These are phyloP conservation scores for Xenopus petersii DNA, from an alignment of 2,797 vertebrate genomes.

Conservation along the genomic window DNA sequence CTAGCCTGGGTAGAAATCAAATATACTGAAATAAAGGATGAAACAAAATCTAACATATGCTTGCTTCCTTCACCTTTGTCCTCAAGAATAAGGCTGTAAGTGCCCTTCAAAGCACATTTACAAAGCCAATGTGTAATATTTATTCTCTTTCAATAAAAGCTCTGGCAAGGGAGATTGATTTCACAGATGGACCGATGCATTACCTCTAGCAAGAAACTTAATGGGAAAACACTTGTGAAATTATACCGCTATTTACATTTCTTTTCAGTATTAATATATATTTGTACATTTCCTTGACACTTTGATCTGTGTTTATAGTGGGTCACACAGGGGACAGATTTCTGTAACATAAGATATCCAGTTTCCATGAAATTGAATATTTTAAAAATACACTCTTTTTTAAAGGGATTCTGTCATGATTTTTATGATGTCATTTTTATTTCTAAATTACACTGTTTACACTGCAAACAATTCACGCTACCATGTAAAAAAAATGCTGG, in stretches of 20 bases:
- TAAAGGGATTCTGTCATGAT: no score
- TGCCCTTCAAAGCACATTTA: constrained; percentile 40
- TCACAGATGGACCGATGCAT: constrained; percentile 11
- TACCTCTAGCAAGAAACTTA: neutral
- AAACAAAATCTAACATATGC: constrained; percentile 9
- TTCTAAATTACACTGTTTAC: no score
- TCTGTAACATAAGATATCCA: no score
- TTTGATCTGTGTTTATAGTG: neutral
- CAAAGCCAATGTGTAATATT: constrained; percentile 28
- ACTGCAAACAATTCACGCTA: no score
- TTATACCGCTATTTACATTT: neutral
- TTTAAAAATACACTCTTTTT: no score
- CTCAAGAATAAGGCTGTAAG: constrained; percentile 20
- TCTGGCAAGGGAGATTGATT: constrained; percentile 21
- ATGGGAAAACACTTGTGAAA: neutral
- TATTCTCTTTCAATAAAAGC: constrained; percentile 19
- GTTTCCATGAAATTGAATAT: no score
- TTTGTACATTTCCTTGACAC: neutral
- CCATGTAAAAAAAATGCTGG: no score
- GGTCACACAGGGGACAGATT: no score
- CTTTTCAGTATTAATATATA: neutral
- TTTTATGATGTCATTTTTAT: no score
- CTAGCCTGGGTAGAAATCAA: constrained; percentile 14
- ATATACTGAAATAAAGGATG: constrained; percentile 22
- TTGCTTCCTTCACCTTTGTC: constrained; percentile 25